Evolutionary conservation across 2,888 invertebrate species (phyloP).

Genomic region (Celastrina argiolus): DNA sequence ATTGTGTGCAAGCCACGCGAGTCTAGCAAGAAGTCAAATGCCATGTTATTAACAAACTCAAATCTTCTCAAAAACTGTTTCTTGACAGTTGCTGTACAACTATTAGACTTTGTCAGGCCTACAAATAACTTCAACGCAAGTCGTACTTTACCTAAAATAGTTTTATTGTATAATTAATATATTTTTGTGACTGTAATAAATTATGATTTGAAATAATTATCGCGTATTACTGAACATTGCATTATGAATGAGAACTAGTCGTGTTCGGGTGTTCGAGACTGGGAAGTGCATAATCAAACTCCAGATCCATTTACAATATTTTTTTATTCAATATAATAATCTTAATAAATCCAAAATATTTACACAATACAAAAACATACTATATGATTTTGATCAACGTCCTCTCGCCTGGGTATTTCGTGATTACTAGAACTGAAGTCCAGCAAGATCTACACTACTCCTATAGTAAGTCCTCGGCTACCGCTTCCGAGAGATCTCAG

Average conservation of each 20-base stretch:
- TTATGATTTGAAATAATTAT: neutral
- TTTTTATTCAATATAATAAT: slow-evolving; percentile 79
- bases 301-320: slow-evolving; percentile 69
- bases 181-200: slow-evolving; percentile 5
- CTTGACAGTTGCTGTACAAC: neutral
- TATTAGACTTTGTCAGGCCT: neutral
- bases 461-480: slow-evolving; percentile 34
- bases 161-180: neutral
- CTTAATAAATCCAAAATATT: slow-evolving; percentile 79
- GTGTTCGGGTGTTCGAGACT: neutral
- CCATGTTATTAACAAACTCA: neutral
- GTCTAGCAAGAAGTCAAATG: neutral
- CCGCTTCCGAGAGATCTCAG: slow-evolving; percentile 33
- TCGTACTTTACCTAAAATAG: neutral
- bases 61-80: neutral
- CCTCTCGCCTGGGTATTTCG: slow-evolving; percentile 47
- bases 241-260: neutral
- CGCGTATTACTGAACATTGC: neutral
- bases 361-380: slow-evolving; percentile 78
- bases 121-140: too few species aligned
- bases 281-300: slow-evolving; percentile 48
- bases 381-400: slow-evolving; percentile 66
- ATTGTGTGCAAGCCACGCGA: neutral
- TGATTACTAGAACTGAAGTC: slow-evolving; percentile 36
- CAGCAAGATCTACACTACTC: slow-evolving; percentile 37